A percentile compares a stretch with the other conserved stretches of the same genome.
These are phyloP conservation scores for Rynchops niger DNA, from an alignment of 2,113 vertebrate genomes.

Conservation along the genomic window DNA sequence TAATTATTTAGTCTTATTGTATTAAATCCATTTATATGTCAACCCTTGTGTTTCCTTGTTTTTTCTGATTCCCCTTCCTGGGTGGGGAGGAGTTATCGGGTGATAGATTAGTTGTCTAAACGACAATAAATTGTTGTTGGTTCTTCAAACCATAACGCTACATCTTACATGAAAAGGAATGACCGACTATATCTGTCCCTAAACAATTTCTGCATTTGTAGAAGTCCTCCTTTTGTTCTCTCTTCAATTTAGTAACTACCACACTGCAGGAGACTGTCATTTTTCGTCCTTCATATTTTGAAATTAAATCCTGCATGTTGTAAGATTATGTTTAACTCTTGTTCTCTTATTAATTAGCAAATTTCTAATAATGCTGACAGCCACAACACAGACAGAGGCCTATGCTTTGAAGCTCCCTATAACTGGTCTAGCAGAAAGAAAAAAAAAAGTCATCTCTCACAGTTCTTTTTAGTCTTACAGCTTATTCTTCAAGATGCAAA, in stretches of 20 bases:
- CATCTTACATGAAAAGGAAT: neutral
- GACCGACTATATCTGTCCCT: neutral
- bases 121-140: no score
- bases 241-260: neutral
- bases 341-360: neutral
- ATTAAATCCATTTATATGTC: no score
- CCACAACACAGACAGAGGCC: neutral
- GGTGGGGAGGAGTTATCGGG: no score
- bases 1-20: no score
- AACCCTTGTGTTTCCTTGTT: no score
- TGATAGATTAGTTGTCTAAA: no score
- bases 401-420: neutral
- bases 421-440: neutral
- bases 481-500: neutral
- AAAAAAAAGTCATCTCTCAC: neutral
- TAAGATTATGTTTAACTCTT: neutral
- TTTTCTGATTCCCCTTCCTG: no score
- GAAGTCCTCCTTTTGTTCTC: neutral
- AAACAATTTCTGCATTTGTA: neutral
- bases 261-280: fast-evolving
- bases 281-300: neutral
- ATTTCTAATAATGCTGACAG: neutral
- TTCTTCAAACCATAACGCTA: no score
- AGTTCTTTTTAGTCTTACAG: neutral
- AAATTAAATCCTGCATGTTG: neutral